Conservation (phyloP, 1,140 invertebrate genomes). For the Bombus picipes region DNA sequence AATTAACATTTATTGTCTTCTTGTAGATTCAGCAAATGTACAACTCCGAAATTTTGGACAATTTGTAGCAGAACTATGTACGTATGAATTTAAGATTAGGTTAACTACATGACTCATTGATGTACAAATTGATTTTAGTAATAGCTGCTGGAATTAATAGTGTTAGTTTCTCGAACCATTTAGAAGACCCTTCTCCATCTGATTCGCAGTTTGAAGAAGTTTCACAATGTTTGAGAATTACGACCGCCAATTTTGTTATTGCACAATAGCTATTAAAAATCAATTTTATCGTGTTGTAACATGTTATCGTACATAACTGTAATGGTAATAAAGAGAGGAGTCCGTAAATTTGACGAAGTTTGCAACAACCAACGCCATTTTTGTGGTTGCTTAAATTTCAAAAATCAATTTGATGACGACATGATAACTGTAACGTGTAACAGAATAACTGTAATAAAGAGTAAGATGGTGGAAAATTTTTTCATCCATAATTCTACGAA, state of each 20-base stretch:
- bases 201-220: neutral
- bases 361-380: neutral
- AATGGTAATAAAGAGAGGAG: neutral
- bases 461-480: neutral
- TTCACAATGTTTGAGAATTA: neutral
- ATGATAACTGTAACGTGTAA: neutral
- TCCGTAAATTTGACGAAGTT: neutral
- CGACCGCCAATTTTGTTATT: neutral
- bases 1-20: no score
- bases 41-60: no score
- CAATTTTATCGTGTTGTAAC: conserved; percentile 1
- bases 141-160: neutral
- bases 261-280: neutral
- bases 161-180: neutral
- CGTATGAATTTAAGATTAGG: neutral
- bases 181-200: neutral
- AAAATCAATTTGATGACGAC: neutral
- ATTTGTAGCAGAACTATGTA: neutral
- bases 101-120: neutral
- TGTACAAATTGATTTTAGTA: neutral
- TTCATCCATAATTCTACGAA: neutral
- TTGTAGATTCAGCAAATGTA: no score
- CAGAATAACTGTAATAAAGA: neutral
- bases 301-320: neutral
- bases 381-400: neutral